These are phyloP conservation scores for Acromyrmex heyeri DNA, from an alignment of 1,140 invertebrate genomes.

Conservation along the genomic window DNA sequence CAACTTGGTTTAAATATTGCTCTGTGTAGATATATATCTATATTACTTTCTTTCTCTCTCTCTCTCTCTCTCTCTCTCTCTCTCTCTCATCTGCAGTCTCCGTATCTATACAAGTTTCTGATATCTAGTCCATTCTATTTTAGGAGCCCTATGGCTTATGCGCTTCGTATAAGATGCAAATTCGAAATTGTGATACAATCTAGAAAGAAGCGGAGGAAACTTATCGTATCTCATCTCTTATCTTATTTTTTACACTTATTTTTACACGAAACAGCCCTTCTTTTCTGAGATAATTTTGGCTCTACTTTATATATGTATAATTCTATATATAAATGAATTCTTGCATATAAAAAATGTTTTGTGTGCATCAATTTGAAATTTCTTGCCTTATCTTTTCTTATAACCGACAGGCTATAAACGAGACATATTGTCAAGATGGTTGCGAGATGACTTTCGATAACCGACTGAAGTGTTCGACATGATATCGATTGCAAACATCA, in stretches of 20 bases:
- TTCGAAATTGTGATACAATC: not conserved
- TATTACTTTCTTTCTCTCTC: not conserved
- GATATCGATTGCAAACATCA: slow-evolving; percentile 27
- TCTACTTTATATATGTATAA: too few species aligned
- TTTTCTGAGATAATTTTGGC: not conserved
- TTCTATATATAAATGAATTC: not conserved
- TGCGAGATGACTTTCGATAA: slow-evolving; percentile 20
- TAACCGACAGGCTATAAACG: not conserved
- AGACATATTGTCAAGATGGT: not conserved
- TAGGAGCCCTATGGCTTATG: not conserved
- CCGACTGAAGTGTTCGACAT: slow-evolving; percentile 3
- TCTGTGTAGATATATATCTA: not conserved
- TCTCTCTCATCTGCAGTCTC: not conserved
- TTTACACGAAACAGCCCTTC: not conserved
- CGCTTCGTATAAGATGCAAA: not conserved
- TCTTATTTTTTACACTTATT: slow-evolving; percentile 5
- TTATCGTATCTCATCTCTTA: not conserved
- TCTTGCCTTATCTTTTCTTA: not conserved
- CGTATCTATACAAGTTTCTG: slow-evolving; percentile 9
- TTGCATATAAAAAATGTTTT: not conserved
- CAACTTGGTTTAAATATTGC: slow-evolving; percentile 21
- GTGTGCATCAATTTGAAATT: not conserved
- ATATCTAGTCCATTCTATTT: slow-evolving; percentile 20
- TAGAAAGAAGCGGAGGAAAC: not conserved
- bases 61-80: slow-evolving; percentile 4